Evolutionary conservation across 2,797 vertebrate genomes (phyloP).

Genomic region (Sebastes iracundus): DNA sequence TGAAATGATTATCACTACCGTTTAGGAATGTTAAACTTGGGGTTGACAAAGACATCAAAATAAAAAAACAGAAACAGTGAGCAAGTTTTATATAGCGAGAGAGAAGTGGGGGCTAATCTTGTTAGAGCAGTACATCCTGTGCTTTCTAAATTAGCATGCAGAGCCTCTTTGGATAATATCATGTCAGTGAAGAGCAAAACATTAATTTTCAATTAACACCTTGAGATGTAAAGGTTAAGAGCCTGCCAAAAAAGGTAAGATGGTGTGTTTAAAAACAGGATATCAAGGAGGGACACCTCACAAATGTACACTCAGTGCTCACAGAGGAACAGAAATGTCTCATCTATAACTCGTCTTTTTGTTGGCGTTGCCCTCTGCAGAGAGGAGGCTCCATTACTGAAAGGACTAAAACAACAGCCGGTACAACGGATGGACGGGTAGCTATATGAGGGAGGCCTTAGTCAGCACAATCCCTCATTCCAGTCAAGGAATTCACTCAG

Average conservation of each 20-base stretch:
- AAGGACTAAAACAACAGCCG: slow-evolving; percentile 56
- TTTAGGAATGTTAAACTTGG: background rate
- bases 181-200: background rate
- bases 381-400: slow-evolving; percentile 1
- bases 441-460: background rate
- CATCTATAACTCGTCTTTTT: background rate
- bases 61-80: background rate
- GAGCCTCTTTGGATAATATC: background rate
- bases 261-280: background rate
- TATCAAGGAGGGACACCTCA: background rate
- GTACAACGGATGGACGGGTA: background rate
- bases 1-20: background rate
- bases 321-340: slow-evolving; percentile 25
- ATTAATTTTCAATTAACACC: background rate
- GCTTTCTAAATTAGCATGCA: background rate
- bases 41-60: background rate
- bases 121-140: background rate
- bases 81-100: background rate
- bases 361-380: slow-evolving; percentile 1
- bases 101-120: background rate
- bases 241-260: background rate
- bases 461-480: slow-evolving; percentile 16
- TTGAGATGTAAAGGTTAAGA: background rate
- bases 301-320: background rate
- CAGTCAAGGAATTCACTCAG: background rate